Conservation (phyloP, 2,888 invertebrate species). For the Linyphia triangularis region DNA sequence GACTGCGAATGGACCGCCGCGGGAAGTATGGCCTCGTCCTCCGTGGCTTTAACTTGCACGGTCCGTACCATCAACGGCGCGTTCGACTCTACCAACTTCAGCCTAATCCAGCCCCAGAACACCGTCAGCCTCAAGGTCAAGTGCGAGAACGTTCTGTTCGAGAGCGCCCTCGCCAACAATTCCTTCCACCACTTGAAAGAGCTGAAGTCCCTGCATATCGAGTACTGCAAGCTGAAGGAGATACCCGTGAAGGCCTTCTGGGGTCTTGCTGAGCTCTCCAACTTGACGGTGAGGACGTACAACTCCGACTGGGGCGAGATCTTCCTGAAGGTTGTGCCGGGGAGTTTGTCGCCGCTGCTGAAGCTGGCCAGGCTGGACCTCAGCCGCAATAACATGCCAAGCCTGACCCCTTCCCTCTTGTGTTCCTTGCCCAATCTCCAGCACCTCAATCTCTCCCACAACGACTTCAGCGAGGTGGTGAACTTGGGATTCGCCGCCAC, state of each 20-base stretch:
- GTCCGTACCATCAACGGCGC: constrained; percentile 83
- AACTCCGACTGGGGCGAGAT: constrained; percentile 77
- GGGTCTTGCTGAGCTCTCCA: constrained; percentile 75
- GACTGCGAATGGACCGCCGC: constrained; percentile 75
- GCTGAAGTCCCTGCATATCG: constrained; percentile 87
- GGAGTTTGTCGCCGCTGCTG: constrained; percentile 70
- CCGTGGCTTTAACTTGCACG: constrained; percentile 74
- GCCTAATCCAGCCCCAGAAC: constrained; percentile 91
- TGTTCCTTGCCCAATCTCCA: constrained; percentile 75
- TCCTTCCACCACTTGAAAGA: constrained; percentile 82
- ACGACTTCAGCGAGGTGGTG: constrained; percentile 76
- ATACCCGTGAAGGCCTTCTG: constrained; percentile 84
- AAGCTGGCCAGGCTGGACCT: constrained; percentile 76
- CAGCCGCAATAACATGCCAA: constrained; percentile 74
- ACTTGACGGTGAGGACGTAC: constrained; percentile 76
- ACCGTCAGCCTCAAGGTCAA: constrained; percentile 89
- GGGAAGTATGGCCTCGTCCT: constrained; percentile 37
- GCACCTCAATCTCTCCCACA: constrained; percentile 76
- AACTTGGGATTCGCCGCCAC: constrained; percentile 76
- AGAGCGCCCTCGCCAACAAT: constrained; percentile 76
- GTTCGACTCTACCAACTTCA: constrained; percentile 92
- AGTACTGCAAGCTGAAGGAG: constrained; percentile 89
- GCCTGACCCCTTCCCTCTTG: constrained; percentile 74
- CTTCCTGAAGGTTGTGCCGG: constrained; percentile 74
- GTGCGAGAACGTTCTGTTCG: constrained; percentile 80